These are phyloP conservation scores for Drosophila greeni DNA, from an alignment of 2,888 invertebrate genomes.

Conservation along the genomic window DNA sequence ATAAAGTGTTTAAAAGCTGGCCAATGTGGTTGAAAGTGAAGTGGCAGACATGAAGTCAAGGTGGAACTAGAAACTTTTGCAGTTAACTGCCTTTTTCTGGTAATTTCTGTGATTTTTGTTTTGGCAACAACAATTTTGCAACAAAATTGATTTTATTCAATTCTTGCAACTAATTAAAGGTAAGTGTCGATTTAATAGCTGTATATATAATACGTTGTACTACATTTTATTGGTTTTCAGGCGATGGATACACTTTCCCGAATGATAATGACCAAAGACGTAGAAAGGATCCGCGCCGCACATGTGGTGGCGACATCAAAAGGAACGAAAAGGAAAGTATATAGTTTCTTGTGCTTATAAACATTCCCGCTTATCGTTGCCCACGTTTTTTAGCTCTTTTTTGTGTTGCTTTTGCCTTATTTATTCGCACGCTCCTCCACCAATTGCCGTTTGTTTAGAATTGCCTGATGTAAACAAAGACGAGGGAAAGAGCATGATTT, in stretches of 20 bases:
- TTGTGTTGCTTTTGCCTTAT: background rate
- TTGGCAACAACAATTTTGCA: background rate
- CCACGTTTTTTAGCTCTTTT: background rate
- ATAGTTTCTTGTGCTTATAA: background rate
- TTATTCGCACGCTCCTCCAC: background rate
- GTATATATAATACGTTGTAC: too few relatives aligned
- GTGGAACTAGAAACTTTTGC: too few relatives aligned
- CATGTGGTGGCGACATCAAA: too few relatives aligned
- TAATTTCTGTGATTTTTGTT: background rate
- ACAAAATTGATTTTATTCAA: too few relatives aligned
- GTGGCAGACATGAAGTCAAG: background rate
- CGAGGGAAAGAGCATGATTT: constrained; percentile 1
- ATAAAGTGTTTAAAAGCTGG: background rate
- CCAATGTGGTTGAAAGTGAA: background rate
- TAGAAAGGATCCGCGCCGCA: background rate
- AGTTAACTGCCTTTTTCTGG: background rate
- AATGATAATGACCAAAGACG: background rate
- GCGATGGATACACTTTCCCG: too few relatives aligned
- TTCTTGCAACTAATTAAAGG: too few relatives aligned
- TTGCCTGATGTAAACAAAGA: constrained; percentile 56
- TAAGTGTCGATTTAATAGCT: background rate
- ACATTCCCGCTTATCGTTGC: background rate
- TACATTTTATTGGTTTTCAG: background rate
- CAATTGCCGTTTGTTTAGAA: constrained; percentile 54
- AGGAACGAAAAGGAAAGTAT: too few relatives aligned